Percentiles rank a stretch among this genome's conserved stretches.
Evolutionary conservation across 1,140 invertebrate species (phyloP).

Genomic region (Trachymyrmex septentrionalis): DNA sequence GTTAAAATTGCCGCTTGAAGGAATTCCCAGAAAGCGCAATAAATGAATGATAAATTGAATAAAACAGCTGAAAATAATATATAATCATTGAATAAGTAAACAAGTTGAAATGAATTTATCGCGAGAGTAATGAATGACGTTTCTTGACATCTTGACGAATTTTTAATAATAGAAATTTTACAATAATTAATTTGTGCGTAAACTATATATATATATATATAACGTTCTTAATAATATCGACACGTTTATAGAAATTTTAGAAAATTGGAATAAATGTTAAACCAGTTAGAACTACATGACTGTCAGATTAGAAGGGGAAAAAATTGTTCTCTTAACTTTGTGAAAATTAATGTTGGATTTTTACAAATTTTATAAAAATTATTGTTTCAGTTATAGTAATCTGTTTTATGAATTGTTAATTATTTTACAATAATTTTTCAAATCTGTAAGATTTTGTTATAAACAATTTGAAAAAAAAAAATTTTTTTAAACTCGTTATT

Average conservation of each 20-base stretch:
- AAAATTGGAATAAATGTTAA: background rate
- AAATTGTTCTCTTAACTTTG: background rate
- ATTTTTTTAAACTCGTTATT: background rate
- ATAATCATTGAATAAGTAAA: background rate
- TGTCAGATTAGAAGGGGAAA: background rate
- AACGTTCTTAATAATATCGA: background rate
- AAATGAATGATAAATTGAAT: slow-evolving; percentile 9
- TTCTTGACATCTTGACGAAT: background rate
- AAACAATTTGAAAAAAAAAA: background rate
- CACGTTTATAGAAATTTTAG: background rate
- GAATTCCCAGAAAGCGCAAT: background rate
- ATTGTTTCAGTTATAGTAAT: background rate
- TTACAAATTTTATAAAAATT: background rate
- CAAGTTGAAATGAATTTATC: background rate
- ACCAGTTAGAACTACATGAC: background rate
- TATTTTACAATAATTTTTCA: background rate
- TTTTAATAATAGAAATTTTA: background rate
- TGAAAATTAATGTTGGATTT: background rate
- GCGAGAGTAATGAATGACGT: background rate
- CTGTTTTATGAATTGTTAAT: background rate
- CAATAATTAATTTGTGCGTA: background rate
- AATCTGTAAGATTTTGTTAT: background rate
- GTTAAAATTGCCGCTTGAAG: background rate
- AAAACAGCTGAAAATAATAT: background rate
- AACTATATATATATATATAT: too few relatives aligned